phyloP scores from a whole-genome alignment of 2,113 vertebrate species.

The Triplophysa dalaica region DNA sequence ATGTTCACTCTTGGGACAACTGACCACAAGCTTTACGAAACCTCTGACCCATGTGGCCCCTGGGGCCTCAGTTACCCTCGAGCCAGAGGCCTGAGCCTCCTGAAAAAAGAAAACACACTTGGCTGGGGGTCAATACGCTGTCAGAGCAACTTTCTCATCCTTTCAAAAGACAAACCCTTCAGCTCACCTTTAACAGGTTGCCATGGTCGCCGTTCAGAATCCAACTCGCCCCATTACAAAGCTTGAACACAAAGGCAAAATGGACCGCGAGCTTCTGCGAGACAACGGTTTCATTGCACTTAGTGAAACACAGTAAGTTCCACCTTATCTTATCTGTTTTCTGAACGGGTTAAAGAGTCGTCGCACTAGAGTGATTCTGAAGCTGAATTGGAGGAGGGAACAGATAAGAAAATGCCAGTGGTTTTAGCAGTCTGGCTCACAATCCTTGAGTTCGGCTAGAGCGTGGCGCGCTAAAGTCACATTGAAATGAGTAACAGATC shows the following conservation, averaged over 20 bases:
- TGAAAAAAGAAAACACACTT: conserved; percentile 37
- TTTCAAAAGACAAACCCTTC: conserved; percentile 23
- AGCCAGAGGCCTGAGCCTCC: conserved; percentile 21
- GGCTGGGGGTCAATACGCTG: conserved; percentile 36
- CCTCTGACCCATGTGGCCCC: conserved; percentile 50
- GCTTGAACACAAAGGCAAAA: conserved; percentile 43
- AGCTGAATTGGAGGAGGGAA: conserved; percentile 29
- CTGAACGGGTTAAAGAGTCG: conserved; percentile 54
- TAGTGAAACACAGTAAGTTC: conserved; percentile 51
- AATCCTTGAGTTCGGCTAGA: conserved; percentile 60
- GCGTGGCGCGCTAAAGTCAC: conserved; percentile 23
- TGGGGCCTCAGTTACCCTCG: conserved; percentile 22
- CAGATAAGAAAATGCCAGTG: conserved; percentile 41
- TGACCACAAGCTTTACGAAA: conserved; percentile 53
- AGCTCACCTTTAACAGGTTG: conserved; percentile 48
- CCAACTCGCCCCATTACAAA: conserved; percentile 65
- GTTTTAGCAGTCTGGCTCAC: conserved; percentile 58
- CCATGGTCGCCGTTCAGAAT: conserved; percentile 51
- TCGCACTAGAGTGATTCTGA: conserved; percentile 62
- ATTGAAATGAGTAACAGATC: conserved; percentile 54
- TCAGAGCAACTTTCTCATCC: conserved; percentile 11
- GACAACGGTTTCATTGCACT: conserved; percentile 35
- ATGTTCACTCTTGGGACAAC: conserved; percentile 50
- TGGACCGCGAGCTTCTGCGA: conserved; percentile 37
- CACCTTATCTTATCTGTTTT: conserved; percentile 59